Percentiles rank a stretch among this genome's conserved stretches.
Conservation (phyloP, 2,888 invertebrate genomes). For the Phengaris arion region DNA sequence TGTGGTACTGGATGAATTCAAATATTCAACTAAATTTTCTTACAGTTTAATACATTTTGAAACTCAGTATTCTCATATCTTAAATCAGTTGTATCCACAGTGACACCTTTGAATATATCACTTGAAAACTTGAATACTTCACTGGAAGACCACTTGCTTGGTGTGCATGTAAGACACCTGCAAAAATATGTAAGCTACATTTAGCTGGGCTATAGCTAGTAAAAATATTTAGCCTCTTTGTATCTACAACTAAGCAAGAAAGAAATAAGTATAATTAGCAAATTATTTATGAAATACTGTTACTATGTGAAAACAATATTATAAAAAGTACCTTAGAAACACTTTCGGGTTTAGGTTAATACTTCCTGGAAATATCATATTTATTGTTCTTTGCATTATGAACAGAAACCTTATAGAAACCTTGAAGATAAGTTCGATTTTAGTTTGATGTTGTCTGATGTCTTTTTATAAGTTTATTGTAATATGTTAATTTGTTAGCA, state of each 20-base stretch:
- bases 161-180: constrained; percentile 2
- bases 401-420: neutral
- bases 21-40: neutral
- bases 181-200: neutral
- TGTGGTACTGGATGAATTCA: neutral
- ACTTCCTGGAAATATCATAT: neutral
- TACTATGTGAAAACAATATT: neutral
- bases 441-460: neutral
- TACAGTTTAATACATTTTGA: constrained; percentile 6
- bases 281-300: neutral
- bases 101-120: constrained; percentile 21
- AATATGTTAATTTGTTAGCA: neutral
- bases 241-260: neutral
- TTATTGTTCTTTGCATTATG: neutral
- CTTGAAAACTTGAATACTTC: neutral
- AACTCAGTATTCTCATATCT: neutral
- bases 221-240: too few species aligned
- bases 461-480: neutral
- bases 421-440: neutral
- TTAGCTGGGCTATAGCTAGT: too few species aligned
- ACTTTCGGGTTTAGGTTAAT: neutral
- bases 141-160: neutral
- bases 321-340: neutral
- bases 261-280: too few species aligned
- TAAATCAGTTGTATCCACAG: neutral